Conservation (phyloP, 2,113 vertebrate genomes). For the Psophia crepitans region DNA sequence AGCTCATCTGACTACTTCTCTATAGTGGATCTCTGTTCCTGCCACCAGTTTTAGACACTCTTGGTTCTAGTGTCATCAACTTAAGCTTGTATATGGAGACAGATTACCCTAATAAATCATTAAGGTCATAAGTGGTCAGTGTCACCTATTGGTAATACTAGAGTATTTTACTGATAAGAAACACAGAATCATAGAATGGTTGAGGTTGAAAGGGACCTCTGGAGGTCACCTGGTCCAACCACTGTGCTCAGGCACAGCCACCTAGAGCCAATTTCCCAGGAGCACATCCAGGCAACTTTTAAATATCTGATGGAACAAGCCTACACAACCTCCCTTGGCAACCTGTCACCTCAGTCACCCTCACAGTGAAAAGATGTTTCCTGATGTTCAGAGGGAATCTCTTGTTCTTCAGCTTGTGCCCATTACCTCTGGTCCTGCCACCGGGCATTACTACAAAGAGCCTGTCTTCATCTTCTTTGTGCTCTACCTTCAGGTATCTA, state of each 20-base stretch:
- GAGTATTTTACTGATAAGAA: background rate
- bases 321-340: background rate
- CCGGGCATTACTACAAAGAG: background rate
- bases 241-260: background rate
- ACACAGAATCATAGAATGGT: background rate
- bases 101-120: background rate
- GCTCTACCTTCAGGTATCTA: background rate
- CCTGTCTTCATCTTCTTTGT: background rate
- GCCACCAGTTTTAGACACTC: background rate
- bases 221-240: background rate
- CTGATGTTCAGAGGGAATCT: background rate
- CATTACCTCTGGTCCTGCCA: background rate
- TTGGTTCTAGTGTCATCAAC: background rate
- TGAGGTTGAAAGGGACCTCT: background rate
- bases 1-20: background rate
- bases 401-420: background rate
- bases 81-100: background rate
- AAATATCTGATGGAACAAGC: background rate
- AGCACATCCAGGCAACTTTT: background rate
- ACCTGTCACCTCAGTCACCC: background rate
- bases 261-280: fast-evolving
- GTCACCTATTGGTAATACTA: background rate
- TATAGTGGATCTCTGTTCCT: background rate
- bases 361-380: background rate
- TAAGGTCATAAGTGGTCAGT: background rate